Conservation (phyloP, 2,113 vertebrate genomes). For the Mungos mungo region DNA sequence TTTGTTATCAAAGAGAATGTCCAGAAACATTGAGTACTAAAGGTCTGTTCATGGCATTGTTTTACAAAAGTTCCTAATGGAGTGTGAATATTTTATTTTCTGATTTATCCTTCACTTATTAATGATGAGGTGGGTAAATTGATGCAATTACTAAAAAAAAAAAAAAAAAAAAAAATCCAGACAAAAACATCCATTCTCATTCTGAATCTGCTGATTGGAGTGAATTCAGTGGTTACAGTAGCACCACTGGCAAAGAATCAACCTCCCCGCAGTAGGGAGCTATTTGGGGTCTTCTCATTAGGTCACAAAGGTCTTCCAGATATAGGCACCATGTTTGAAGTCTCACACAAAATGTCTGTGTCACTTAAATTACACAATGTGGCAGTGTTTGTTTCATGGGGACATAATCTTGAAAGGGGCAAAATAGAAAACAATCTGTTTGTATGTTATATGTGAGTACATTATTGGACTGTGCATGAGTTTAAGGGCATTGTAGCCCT, state of each 20-base stretch:
- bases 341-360: conserved; percentile 87
- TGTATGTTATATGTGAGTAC: conserved; percentile 77
- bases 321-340: conserved; percentile 92
- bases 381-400: conserved; percentile 87
- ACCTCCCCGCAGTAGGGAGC: conserved; percentile 75
- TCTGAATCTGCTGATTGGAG: conserved; percentile 80
- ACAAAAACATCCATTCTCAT: conserved; percentile 80
- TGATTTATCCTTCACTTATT: conserved; percentile 86
- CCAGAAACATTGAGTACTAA: conserved; percentile 90
- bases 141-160: conserved; percentile 84
- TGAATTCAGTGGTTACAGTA: conserved; percentile 80
- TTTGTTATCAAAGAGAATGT: conserved; percentile 96
- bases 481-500: conserved; percentile 79
- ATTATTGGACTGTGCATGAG: conserved; percentile 79
- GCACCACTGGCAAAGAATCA: conserved; percentile 78
- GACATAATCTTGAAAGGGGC: conserved; percentile 81
- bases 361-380: conserved; percentile 89
- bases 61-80: conserved; percentile 88
- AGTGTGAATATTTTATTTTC: conserved; percentile 86
- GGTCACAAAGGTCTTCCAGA: conserved; percentile 83
- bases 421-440: conserved; percentile 84
- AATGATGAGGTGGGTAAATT: conserved; percentile 82
- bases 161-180: conserved; percentile 67
- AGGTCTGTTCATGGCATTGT: conserved; percentile 86
- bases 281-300: conserved; percentile 85